Evolutionary conservation across 2,797 vertebrate species (phyloP).

Genomic region (Pipistrellus nathusii): DNA sequence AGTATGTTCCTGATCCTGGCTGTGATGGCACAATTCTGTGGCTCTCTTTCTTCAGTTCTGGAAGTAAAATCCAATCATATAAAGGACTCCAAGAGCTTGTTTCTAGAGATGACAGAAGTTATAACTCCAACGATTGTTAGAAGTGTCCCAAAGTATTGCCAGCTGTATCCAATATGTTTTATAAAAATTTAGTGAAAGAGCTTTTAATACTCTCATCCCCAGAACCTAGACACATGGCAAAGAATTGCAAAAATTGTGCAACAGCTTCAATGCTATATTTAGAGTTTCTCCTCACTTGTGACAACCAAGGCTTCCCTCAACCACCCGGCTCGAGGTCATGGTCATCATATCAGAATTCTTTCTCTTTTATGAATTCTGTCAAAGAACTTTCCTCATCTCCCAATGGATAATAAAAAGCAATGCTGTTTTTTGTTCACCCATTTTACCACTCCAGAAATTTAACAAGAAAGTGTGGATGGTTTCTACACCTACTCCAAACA

Average conservation of each 20-base stretch:
- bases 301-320: not conserved
- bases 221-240: not conserved
- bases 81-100: conserved; percentile 7
- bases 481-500: conserved; percentile 42
- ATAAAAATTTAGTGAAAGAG: not conserved
- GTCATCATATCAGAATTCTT: not conserved
- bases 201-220: not conserved
- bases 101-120: not conserved
- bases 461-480: not conserved
- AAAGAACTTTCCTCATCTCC: not conserved
- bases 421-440: not conserved
- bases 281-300: not conserved
- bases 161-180: not conserved
- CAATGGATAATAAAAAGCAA: not conserved
- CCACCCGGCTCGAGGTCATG: not conserved
- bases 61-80: conserved; percentile 51
- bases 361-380: conserved; percentile 1
- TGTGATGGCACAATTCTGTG: conserved; percentile 30
- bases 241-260: not conserved
- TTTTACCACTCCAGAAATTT: not conserved
- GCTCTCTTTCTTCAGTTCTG: conserved; percentile 22
- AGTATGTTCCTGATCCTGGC: not conserved
- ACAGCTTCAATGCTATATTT: not conserved
- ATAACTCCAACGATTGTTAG: not conserved
- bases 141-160: not conserved